Percentiles rank a stretch among this genome's conserved stretches.
Conservation (phyloP, 2,888 invertebrate species). For the Sycophila texana region DNA sequence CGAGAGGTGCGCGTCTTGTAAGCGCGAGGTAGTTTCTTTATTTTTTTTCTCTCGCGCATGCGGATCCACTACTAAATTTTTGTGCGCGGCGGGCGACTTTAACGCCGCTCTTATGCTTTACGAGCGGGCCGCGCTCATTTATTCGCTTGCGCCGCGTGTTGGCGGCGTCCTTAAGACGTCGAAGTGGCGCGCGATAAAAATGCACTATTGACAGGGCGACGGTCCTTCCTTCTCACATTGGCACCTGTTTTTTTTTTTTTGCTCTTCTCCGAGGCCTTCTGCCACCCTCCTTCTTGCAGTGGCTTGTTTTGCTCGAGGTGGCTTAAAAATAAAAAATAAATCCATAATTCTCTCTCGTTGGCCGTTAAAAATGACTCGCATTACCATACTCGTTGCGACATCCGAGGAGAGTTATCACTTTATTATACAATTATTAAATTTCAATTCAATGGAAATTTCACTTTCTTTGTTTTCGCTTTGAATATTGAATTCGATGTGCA, state of each 20-base stretch:
- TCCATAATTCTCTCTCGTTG: conserved; percentile 7
- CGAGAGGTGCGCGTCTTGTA: conserved; percentile 15
- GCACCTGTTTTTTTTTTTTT: not conserved
- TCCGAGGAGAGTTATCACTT: conserved; percentile 13
- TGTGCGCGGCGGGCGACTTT: not conserved
- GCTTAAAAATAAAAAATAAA: not conserved
- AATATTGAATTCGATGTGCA: not conserved
- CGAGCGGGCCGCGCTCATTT: conserved; percentile 31
- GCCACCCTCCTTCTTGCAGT: not conserved
- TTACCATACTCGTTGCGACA: not conserved
- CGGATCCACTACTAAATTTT: conserved; percentile 29
- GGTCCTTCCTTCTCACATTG: not conserved
- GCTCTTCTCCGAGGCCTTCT: not conserved
- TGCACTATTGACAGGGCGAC: conserved; percentile 10
- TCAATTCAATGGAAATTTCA: conserved; percentile 16
- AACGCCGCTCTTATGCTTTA: conserved; percentile 28
- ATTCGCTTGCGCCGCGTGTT: conserved; percentile 18
- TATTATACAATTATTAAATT: conserved; percentile 27
- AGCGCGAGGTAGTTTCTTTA: not conserved
- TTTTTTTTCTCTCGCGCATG: not conserved
- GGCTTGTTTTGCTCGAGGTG: not conserved
- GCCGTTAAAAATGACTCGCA: conserved; percentile 7
- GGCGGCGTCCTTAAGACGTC: not conserved
- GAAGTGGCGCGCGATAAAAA: conserved; percentile 20
- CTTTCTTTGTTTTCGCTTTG: not conserved